Evolutionary conservation across 1,140 invertebrate species (phyloP), one percentile per base, ranked within the genome.

Genomic region (Tetramorium simillimum): DNA sequence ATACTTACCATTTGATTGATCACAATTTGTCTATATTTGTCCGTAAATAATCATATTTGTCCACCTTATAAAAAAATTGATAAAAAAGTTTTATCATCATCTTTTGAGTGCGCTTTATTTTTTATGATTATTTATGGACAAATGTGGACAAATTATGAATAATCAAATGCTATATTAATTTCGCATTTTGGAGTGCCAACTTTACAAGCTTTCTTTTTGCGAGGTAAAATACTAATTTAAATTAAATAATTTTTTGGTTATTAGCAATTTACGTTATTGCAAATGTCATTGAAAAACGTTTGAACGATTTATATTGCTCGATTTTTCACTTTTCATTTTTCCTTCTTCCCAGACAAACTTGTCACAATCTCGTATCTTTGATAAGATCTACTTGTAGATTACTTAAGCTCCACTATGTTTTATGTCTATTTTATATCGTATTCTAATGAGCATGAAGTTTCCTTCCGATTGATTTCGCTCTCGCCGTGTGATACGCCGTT

Each of bases 381-480:
- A 3, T 21, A 7, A 65, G 60, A 81, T 33, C 28, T 37, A 24
- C 0, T 18, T 24, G 28, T n/a, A 69, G 21, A 82, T 60, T 72
- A 82, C 6, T 82, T 18, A 46, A 72, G 37, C 24, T 43, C 16
- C 12, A 7, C 18, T 43, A n/a, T 49, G 40, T 84, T 75, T 73
- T 37, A 60, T 43, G 40, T 62, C 69, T 16, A 24, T 62, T 75
- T 49, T 73, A 21, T 56, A 73, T 46, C 24, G 18, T 21, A 60
- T 46, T 43, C 9, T 43, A 9, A 72, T 12, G 53, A 46, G 65
- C 53, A 46, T 46, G 16, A 46, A 43, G 40, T 60, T 84, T 75
- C 80, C 67, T 72, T 56, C 40, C 69, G 53, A 75, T 75, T 84
- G 53, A 84, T 60, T 73, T 60, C 40, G 69, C 37, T 28, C 21